phyloP scores from a whole-genome alignment of 2,888 invertebrate species.

The Cheilosia vernalis region DNA sequence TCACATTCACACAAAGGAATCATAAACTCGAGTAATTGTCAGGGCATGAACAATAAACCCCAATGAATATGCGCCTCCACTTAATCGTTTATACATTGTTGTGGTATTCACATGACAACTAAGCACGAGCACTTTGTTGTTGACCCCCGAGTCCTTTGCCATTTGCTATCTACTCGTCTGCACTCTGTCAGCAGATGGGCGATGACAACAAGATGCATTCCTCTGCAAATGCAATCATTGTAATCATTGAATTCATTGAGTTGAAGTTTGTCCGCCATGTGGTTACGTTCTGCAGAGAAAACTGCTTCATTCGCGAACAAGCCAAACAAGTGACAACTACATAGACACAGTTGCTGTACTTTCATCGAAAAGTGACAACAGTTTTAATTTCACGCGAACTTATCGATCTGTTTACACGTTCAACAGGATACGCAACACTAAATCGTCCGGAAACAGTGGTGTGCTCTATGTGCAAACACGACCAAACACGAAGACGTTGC shows the following conservation, averaged over 20 bases:
- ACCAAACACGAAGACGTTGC: background rate
- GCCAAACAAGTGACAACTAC: background rate
- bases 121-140: constrained; percentile 40
- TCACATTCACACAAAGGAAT: background rate
- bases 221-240: constrained; percentile 12
- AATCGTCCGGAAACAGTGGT: constrained; percentile 57
- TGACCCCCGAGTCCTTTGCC: constrained; percentile 50
- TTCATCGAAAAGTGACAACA: constrained; percentile 19
- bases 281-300: no score
- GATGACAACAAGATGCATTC: constrained; percentile 38
- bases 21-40: constrained; percentile 56
- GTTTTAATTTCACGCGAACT: constrained; percentile 30
- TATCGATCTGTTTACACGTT: constrained; percentile 45
- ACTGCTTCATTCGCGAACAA: background rate
- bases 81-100: constrained; percentile 41
- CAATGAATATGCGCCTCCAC: constrained; percentile 39
- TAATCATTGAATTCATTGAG: constrained; percentile 23
- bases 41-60: constrained; percentile 56
- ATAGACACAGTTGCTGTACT: background rate
- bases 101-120: constrained; percentile 45
- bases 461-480: background rate
- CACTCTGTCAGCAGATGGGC: no score
- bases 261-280: constrained; percentile 15
- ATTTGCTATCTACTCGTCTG: background rate
- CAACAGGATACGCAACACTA: constrained; percentile 35